These are phyloP conservation scores for Ametastegia equiseti DNA, from an alignment of 2,888 invertebrate species.

Conservation along the genomic window DNA sequence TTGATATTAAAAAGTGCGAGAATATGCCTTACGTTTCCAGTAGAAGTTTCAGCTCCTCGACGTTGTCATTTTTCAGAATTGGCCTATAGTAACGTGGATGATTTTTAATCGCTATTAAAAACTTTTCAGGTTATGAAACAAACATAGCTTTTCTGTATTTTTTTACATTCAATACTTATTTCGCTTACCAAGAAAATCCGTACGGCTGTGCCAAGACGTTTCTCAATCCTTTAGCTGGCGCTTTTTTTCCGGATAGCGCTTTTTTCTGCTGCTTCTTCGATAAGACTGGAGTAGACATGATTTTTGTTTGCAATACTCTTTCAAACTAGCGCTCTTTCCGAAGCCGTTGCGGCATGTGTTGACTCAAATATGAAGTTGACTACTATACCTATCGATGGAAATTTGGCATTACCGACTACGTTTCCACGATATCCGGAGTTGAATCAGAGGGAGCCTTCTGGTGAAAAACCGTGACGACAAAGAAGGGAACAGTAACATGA, in stretches of 20 bases:
- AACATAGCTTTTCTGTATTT: neutral
- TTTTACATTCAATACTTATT: neutral
- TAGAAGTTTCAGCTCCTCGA: conserved; percentile 57
- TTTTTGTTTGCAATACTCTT: neutral
- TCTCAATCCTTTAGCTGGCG: conserved; percentile 63
- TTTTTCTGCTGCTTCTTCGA: conserved; percentile 64
- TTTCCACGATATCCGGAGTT: too few species aligned
- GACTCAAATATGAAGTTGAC: too few species aligned
- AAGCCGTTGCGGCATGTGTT: neutral
- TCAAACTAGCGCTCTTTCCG: conserved; percentile 19
- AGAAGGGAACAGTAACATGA: too few species aligned
- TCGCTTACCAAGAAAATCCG: conserved; percentile 64
- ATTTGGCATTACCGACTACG: too few species aligned
- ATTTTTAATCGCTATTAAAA: neutral
- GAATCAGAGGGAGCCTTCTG: too few species aligned
- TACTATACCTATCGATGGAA: too few species aligned
- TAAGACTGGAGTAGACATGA: conserved; percentile 60
- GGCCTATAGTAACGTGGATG: conserved; percentile 64
- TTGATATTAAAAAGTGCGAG: neutral
- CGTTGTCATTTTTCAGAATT: conserved; percentile 56
- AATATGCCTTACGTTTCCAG: conserved; percentile 63
- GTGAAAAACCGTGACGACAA: too few species aligned
- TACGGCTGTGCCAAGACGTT: conserved; percentile 68
- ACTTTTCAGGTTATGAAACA: conserved; percentile 25
- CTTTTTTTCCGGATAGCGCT: conserved; percentile 64